Base-by-base conservation (phyloP, 2,797 vertebrate genomes). In the Chaetophractus vellerosus region DNA sequence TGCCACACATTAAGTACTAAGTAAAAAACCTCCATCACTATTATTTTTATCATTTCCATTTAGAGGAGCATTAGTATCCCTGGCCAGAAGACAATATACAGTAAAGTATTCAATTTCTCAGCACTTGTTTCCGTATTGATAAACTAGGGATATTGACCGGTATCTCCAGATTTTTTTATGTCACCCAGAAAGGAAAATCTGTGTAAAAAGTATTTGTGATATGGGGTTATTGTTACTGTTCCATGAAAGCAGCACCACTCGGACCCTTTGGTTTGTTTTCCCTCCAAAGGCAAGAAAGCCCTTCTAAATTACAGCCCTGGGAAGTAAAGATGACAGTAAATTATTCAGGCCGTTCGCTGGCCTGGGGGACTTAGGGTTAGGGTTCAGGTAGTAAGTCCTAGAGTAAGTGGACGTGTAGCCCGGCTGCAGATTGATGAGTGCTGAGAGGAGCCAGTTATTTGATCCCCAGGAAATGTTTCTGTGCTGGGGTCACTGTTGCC, bases 381-480 rank as follows among this genome's bases (percentile, higher is more conserved):
- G 92, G 97, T 97, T 97, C 96, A 97, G 96, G 93, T 97, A 97
- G 96, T 97, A 95, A 96, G 96, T 96, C 96, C 94, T 89, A 19
- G 83, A 72, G 85, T 91, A 95, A 97, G 68, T 96, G 95, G 96
- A 93, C 88, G 0, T 90, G 93, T 59, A 95, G 94, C 69, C 79
- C 0, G 48, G 41, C 88, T 55, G 66, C 75, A 98, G 97, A 98
- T 98, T 97, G 96, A 98, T 97, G 97, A 96, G 90, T 38, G 92
- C 91, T 23, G n/a, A 86, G 92, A 90, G 79, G 88, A 93, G 96
- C 94, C 55, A 18, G 97, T 97, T 94, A 98, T 97, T 97, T 96
- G 97, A 98, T 97, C 96, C 95, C 86, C 96, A 98, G 97, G 97
- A 98, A 98, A 93, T 98, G 97, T 97, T 97, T 97, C 95, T 96